Base-by-base conservation (phyloP, 2,113 vertebrate species). In the Delphinapterus leucas region DNA sequence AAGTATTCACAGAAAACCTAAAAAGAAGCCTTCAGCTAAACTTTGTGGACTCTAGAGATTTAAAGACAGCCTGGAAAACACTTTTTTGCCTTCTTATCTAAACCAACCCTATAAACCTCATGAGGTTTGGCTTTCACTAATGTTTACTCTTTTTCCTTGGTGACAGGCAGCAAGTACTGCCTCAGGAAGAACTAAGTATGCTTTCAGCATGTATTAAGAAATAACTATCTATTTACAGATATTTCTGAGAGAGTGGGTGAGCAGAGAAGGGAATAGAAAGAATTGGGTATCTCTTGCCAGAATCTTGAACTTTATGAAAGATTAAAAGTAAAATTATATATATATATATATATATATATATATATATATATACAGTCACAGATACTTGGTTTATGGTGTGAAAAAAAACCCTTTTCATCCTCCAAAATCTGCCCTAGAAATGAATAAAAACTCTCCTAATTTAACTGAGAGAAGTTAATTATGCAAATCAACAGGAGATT, bases 401-500 rank as follows among this genome's bases (percentile, higher is more conserved):
- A 94, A 92, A 90, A 44, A 31, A 90, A 3, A 4, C 25, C 0
- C 95, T 47, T 95, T 96, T 20, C 47, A 88, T 18, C 11, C 55
- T 97, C 68, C 28, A 87, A 97, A 81, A 58, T 93, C 80, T 41
- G 83, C n/a, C 81, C 80, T 81, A 92, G 60, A 90, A 96, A 73
- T 95, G 86, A 96, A 95, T 94, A 95, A 87, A 95, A 96, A 73
- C 31, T 89, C 15, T 25, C 86, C 89, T 93, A 93, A 92, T 84
- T 97, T 97, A 93, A 96, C 84, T 77, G 53, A 96, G 96, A 96
- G 60, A 82, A 94, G 71, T 97, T 98, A 98, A 98, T 98, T 98
- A 98, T 92, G 88, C 73, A 97, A 98, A 98, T 97, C 96, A 98
- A 98, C 96, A 97, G 89, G 94, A 98, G 73, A 98, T 76, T 98